Conservation (phyloP, 2,888 invertebrate genomes). For the Carterocephalus palaemon region DNA sequence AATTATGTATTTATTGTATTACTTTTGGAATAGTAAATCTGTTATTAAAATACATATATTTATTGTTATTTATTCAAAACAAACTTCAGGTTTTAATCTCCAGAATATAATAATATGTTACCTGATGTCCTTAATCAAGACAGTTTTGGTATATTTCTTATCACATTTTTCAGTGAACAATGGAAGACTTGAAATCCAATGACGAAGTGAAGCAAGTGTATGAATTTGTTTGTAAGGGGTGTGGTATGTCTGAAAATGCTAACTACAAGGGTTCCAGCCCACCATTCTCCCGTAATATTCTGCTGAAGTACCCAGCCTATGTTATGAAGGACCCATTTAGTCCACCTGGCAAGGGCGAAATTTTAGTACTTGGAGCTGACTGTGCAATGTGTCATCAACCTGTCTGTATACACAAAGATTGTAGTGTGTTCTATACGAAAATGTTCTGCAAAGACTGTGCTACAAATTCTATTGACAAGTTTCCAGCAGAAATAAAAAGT, state of each 20-base stretch:
- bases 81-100: no score
- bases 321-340: slow-evolving; percentile 92
- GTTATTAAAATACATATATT: no score
- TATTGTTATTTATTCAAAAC: no score
- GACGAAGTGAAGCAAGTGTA: slow-evolving; percentile 30
- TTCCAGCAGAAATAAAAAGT: slow-evolving; percentile 84
- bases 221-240: slow-evolving; percentile 82
- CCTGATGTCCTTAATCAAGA: no score
- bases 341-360: slow-evolving; percentile 85
- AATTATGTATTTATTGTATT: slow-evolving; percentile 7
- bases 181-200: slow-evolving; percentile 45
- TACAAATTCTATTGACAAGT: slow-evolving; percentile 70
- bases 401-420: slow-evolving; percentile 85
- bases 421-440: slow-evolving; percentile 88
- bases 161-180: slow-evolving; percentile 50
- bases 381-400: slow-evolving; percentile 83
- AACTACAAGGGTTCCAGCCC: slow-evolving; percentile 88
- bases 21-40: neutral
- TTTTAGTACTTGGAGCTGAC: slow-evolving; percentile 86
- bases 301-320: slow-evolving; percentile 85
- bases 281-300: slow-evolving; percentile 83
- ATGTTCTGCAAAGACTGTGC: slow-evolving; percentile 87
- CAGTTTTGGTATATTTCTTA: neutral
- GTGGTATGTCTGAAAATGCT: slow-evolving; percentile 83
- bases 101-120: no score